Percentiles rank a stretch among this genome's conserved stretches.
Evolutionary conservation across 2,888 invertebrate genomes (phyloP).

Genomic region (Chesias legatella): DNA sequence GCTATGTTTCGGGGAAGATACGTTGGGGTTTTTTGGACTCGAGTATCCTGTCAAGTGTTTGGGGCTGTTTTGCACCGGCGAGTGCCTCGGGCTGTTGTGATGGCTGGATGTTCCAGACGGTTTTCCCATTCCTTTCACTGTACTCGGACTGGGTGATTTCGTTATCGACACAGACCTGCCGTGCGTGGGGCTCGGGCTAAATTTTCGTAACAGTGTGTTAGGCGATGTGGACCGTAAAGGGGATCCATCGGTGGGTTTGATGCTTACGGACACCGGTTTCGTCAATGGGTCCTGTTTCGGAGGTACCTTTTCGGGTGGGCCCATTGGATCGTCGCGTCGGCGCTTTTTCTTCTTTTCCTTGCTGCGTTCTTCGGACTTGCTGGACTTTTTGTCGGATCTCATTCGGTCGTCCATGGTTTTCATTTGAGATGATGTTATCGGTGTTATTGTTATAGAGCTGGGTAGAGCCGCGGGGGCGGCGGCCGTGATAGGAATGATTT

Average conservation of each 20-base stretch:
- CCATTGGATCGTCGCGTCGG: conserved; percentile 88
- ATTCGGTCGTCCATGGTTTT: conserved; percentile 70
- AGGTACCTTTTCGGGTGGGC: conserved; percentile 90
- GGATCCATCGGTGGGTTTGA: conserved; percentile 84
- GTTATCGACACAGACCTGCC: conserved; percentile 83
- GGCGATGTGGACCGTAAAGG: conserved; percentile 84
- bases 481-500: conserved; percentile 89
- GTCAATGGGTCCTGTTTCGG: conserved; percentile 85
- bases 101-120: conserved; percentile 75
- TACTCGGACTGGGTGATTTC: conserved; percentile 78
- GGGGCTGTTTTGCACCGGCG: conserved; percentile 88
- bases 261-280: conserved; percentile 87
- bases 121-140: conserved; percentile 65
- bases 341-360: conserved; percentile 88
- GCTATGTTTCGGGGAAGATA: conserved; percentile 89
- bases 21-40: conserved; percentile 89
- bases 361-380: conserved; percentile 68
- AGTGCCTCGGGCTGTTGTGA: conserved; percentile 86
- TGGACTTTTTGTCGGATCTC: conserved; percentile 71
- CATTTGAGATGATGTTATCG: conserved; percentile 83
- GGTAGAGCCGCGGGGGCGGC: conserved; percentile 83
- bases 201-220: conserved; percentile 83
- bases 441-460: conserved; percentile 92
- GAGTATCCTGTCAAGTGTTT: conserved; percentile 86
- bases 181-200: conserved; percentile 86